Evolutionary conservation across 2,797 vertebrate species (phyloP).

Genomic region (Gephyroberyx darwinii): DNA sequence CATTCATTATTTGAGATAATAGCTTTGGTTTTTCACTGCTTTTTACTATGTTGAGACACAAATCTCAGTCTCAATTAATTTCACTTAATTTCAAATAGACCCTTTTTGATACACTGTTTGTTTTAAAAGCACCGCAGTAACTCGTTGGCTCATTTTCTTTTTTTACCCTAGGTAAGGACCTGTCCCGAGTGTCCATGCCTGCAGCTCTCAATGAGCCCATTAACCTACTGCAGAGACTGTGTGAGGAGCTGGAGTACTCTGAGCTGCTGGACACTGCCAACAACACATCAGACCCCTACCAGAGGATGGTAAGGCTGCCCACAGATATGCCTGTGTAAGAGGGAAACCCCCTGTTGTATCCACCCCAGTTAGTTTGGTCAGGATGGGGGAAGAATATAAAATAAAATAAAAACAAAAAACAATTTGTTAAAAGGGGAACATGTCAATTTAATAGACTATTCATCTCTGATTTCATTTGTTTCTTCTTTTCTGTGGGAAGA

Average conservation of each 20-base stretch:
- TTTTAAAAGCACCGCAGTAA: too few relatives aligned
- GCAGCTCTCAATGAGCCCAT: constrained; percentile 86
- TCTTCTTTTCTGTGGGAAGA: not conserved
- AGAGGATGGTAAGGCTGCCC: constrained; percentile 86
- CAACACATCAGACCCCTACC: constrained; percentile 84
- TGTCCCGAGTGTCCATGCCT: constrained; percentile 92
- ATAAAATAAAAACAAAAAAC: too few relatives aligned
- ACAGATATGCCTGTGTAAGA: not conserved
- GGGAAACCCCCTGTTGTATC: too few relatives aligned
- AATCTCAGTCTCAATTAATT: too few relatives aligned
- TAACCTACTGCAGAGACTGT: constrained; percentile 89
- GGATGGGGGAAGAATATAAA: too few relatives aligned
- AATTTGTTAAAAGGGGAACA: too few relatives aligned
- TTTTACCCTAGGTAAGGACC: constrained; percentile 83
- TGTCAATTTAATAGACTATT: not conserved
- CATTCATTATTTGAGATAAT: too few relatives aligned
- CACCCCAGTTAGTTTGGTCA: too few relatives aligned
- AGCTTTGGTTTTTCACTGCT: too few relatives aligned
- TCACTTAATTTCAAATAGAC: too few relatives aligned
- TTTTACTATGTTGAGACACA: too few relatives aligned
- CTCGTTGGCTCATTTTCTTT: not conserved
- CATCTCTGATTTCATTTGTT: not conserved
- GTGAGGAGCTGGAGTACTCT: constrained; percentile 93
- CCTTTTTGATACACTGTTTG: too few relatives aligned
- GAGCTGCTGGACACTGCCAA: constrained; percentile 88